Base-by-base conservation (phyloP, 2,888 invertebrate species). In the Amiota mariae region DNA sequence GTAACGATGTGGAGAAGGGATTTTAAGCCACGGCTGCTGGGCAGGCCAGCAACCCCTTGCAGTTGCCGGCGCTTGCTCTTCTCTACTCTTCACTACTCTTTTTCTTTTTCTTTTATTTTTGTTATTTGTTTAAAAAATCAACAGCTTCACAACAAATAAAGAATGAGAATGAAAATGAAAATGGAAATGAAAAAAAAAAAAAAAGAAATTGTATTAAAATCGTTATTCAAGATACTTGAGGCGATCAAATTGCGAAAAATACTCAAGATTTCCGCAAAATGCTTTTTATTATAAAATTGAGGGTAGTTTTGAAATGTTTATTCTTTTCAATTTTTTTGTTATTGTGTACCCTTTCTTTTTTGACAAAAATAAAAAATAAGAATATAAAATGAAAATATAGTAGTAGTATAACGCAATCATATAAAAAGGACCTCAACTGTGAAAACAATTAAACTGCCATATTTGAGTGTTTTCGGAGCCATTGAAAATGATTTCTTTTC, bases 121-220 rank as follows among this genome's bases (percentile, higher is more conserved):
- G 51, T 68, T 36, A 54, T 68, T 68, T 68, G 36, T 68, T 68
- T 68, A 68, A 68, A 68, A 68, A 68, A 68, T 68, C 67, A 68
- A 68, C 67, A 54, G 67, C 67, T 68, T 68, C 51, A 36, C 36
- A 36, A n/a, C n/a, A 36, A 36, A 36, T 36, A 36, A 36, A 36
- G 36, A 36, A 36, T 36, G 36, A 36, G 6, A 4, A 36, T 36
- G 36, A 36, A 68, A 54, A 24, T 4, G 9, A 36, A 36, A 8
- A 61, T 13, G 61, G n/a, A 24, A 36, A 36, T 36, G 54, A 54
- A 59, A 59, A 59, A 20, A 15, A 11, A 68, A 54, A 59, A 59
- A 59, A 20, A 15, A 11, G 59, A 8, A 59, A 59, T 20, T 20
- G 59, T 59, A 59, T 59, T 59, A 59, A 59, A 59, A 59, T 18